Evolutionary conservation across 2,113 vertebrate species (phyloP).

Genomic region (Sciurus niger): DNA sequence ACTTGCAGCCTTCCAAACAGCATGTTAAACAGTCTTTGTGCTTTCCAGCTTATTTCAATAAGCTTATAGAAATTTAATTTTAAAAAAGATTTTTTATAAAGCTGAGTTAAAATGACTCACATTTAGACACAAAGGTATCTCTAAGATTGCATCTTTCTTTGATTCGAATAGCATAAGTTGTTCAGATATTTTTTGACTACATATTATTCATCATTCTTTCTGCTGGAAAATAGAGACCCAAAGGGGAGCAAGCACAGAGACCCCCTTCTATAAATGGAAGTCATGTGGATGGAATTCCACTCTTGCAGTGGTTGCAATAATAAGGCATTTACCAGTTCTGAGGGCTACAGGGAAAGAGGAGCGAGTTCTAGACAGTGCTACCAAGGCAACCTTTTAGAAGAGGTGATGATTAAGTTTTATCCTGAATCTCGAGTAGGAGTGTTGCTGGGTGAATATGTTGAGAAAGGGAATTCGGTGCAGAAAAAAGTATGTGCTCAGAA

Average conservation of each 20-base stretch:
- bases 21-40: constrained; percentile 18
- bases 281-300: not conserved
- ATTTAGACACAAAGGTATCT: not conserved
- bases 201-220: not conserved
- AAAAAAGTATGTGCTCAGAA: not conserved
- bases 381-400: not conserved
- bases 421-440: not conserved
- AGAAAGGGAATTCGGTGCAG: not conserved
- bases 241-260: not conserved
- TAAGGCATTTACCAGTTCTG: not conserved
- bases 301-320: not conserved
- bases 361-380: not conserved
- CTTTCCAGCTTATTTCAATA: constrained; percentile 48
- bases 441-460: not conserved
- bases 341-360: not conserved
- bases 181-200: constrained; percentile 5
- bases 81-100: constrained; percentile 7
- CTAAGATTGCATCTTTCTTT: not conserved
- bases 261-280: not conserved
- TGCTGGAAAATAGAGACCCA: not conserved
- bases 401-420: not conserved
- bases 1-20: constrained; percentile 26
- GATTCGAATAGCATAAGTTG: constrained; percentile 14
- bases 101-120: constrained; percentile 45
- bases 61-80: constrained; percentile 65